Base-by-base conservation (phyloP, 2,797 vertebrate genomes). In the Muraenolepis orangiensis region DNA sequence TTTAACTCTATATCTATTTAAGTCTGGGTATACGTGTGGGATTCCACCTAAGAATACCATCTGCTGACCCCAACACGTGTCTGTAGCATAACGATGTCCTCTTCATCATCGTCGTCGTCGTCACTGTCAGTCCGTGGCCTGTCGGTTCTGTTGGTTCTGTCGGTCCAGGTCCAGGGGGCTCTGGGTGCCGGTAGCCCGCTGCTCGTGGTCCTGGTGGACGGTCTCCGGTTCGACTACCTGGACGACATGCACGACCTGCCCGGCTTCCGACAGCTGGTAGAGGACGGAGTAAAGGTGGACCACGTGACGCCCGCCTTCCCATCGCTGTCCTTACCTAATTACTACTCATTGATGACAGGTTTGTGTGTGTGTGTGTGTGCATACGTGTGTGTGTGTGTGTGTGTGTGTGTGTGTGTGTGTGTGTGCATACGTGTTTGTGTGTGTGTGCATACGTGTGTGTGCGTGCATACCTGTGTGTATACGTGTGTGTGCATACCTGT, bases 341-440 rank as follows among this genome's bases (percentile, higher is more conserved):
- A 98, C 84, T 98, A 98, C 89, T 93, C 94, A 0, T 80, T 98
- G 3, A 97, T 98, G 96, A 98, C 96, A 0, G 96, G 96, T 73
- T 20, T 23, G 6, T 66, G n/a, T 68, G 34, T 66, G 26, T n/a
- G 4, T 69, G 2, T 67, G n/a, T 67, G 28, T 69, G 66, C 31
- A 10, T 68, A 13, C 13, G 69, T 38, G 20, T 70, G 69, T 38
- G 32, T 38, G 69, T 70, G 20, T 70, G 69, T 38, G 20, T 70
- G n/a, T 70, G 4, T 69, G 6, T 23, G 66, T 67, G 66, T 67
- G 66, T 30, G n/a, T n/a, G n/a, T n/a, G n/a, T n/a, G n/a, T n/a
- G n/a, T n/a, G n/a, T n/a, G n/a, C n/a, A n/a, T n/a, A n/a, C n/a
- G n/a, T n/a, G 4, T 69, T 3, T 23, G 66, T 67, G 66, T 67